phyloP scores from a whole-genome alignment of 2,797 vertebrate species.

The Fratercula arctica region DNA sequence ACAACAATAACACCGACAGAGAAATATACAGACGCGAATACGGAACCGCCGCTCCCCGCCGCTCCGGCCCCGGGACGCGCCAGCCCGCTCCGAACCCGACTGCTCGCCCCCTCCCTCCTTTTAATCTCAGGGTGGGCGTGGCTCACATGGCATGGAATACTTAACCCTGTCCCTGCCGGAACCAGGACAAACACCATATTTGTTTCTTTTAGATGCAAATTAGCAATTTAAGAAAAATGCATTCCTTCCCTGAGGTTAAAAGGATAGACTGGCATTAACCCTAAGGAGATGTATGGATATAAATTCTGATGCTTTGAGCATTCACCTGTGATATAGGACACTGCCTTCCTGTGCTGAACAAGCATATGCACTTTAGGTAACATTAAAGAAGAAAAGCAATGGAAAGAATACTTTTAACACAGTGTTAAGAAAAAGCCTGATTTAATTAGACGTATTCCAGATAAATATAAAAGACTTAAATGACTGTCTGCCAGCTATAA shows the following conservation, averaged over 20 bases:
- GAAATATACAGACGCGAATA: too few relatives aligned
- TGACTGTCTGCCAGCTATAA: neutral
- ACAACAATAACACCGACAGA: too few relatives aligned
- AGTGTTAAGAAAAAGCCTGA: neutral
- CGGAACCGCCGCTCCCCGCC: too few relatives aligned
- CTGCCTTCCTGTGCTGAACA: neutral
- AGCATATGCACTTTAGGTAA: neutral
- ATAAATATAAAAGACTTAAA: neutral
- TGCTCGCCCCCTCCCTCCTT: too few relatives aligned
- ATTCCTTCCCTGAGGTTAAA: neutral
- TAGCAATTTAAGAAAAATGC: neutral
- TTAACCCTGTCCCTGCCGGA: too few relatives aligned
- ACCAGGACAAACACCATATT: too few relatives aligned
- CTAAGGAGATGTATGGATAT: neutral
- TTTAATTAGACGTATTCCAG: neutral
- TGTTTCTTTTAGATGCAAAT: neutral
- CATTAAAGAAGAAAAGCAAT: neutral
- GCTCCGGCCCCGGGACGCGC: too few relatives aligned
- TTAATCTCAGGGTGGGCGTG: too few relatives aligned
- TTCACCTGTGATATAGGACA: neutral
- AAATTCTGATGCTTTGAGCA: neutral
- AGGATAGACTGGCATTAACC: neutral
- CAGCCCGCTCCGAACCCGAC: too few relatives aligned
- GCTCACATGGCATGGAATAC: too few relatives aligned
- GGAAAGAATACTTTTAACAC: neutral